Evolutionary conservation across 1,140 invertebrate genomes (phyloP), one percentile per base, ranked within the genome.

Genomic region (Zelostemma sp.): DNA sequence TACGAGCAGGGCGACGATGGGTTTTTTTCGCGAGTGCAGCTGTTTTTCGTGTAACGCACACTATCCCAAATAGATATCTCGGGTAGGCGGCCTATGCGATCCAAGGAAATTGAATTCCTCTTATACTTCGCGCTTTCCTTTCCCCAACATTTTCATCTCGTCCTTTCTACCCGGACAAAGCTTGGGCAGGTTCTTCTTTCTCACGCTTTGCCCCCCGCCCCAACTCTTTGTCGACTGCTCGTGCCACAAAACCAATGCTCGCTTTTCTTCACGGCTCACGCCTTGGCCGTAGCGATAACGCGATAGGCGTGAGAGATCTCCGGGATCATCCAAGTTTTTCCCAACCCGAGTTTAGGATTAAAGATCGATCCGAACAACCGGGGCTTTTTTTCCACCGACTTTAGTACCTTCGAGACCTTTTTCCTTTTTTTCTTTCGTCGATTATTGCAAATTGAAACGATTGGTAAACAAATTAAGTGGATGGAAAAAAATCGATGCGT

Each of bases 101-200:
- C 65, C 68, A 64, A 72, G 72, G 73, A 74, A 79, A 80, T 73
- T 75, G 72, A 78, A 76, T 80, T 72, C 73, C 57, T 68, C 63
- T 68, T 73, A 76, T 74, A 72, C 68, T 70, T 55, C 51, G 67
- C 65, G 65, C 49, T 45, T n/a, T n/a, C 46, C 49, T 53, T 63
- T 57, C 9, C 43, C 12, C 43, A 14, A 17, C 53, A 4, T 47
- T 49, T 67, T 19, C 62, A 49, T 62, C 53, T 50, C 59, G 49
- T 43, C 49, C 54, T 64, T 65, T 64, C 54, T 54, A 50, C 57
- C 54, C 46, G 66, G 60, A 61, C 53, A 57, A 70, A 65, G 57
- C 45, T 35, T 1, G 47, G 21, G 1, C 21, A 40, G 46, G 48
- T 45, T 62, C 55, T 62, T 58, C 58, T 69, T 61, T 46, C 43